A percentile compares a stretch with the other conserved stretches of the same genome.
These are phyloP conservation scores for Polia nebulosa DNA, from an alignment of 2,888 invertebrate genomes.

Conservation along the genomic window DNA sequence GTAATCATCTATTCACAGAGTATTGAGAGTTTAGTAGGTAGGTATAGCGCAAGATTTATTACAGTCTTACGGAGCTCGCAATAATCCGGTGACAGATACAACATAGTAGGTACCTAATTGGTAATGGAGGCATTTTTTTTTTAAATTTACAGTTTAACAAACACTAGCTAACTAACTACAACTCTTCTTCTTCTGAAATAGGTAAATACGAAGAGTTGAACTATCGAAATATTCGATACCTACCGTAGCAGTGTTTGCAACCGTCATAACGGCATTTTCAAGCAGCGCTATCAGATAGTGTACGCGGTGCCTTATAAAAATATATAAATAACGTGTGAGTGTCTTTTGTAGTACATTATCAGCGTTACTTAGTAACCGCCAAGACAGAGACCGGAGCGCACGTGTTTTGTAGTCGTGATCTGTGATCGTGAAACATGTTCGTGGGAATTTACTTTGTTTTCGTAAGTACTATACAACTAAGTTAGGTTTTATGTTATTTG, in stretches of 20 bases:
- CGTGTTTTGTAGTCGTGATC: slow-evolving; percentile 17
- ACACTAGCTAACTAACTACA: neutral
- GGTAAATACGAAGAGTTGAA: too few species aligned
- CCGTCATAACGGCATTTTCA: neutral
- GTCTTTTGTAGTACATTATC: neutral
- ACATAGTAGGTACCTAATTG: neutral
- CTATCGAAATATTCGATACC: too few species aligned
- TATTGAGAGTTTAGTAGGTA: too few species aligned
- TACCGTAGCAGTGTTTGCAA: too few species aligned
- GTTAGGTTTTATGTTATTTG: neutral
- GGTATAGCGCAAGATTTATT: too few species aligned
- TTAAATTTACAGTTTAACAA: neutral
- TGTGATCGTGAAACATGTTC: slow-evolving; percentile 54
- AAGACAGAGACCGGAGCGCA: slow-evolving; percentile 19
- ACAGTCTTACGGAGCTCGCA: too few species aligned
- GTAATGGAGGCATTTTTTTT: too few species aligned
- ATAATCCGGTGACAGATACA: too few species aligned
- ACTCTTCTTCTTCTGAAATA: neutral
- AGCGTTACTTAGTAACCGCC: slow-evolving; percentile 29
- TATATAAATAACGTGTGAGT: slow-evolving; percentile 21
- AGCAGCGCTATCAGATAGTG: neutral
- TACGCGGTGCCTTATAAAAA: slow-evolving; percentile 18
- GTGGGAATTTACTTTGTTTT: slow-evolving; percentile 54
- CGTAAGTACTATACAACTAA: slow-evolving; percentile 47
- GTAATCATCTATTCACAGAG: too few species aligned